Evolutionary conservation across 2,113 vertebrate genomes (phyloP).

Genomic region (Amazona vittata): DNA sequence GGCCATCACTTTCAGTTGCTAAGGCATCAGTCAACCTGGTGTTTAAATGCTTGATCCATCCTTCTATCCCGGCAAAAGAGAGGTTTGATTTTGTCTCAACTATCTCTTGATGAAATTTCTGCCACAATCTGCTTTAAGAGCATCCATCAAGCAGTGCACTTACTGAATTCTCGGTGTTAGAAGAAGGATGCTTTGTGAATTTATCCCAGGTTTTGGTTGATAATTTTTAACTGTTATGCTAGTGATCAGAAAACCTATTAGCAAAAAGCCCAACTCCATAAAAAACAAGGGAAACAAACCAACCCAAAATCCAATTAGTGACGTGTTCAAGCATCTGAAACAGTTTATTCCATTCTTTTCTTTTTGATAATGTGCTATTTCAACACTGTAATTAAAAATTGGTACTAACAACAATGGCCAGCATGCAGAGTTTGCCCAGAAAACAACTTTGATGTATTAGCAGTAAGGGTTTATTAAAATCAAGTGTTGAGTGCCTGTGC

Average conservation of each 20-base stretch:
- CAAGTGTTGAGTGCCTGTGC: not conserved
- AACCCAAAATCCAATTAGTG: not conserved
- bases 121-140: not conserved
- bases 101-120: slow-evolving; percentile 2
- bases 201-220: not conserved
- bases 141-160: not conserved
- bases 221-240: not conserved
- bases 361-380: slow-evolving; percentile 9
- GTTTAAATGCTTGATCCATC: not conserved
- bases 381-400: not conserved
- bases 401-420: not conserved
- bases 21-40: not conserved
- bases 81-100: not conserved
- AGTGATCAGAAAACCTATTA: not conserved
- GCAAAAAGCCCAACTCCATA: not conserved
- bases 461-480: not conserved
- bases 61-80: not conserved
- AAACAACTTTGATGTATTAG: not conserved
- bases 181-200: not conserved
- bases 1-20: not conserved
- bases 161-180: not conserved
- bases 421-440: not conserved
- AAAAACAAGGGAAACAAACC: not conserved
- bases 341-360: not conserved
- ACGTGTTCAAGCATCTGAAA: not conserved